Evolutionary conservation across 2,888 invertebrate genomes (phyloP).

Genomic region (Ophioninae sp.): DNA sequence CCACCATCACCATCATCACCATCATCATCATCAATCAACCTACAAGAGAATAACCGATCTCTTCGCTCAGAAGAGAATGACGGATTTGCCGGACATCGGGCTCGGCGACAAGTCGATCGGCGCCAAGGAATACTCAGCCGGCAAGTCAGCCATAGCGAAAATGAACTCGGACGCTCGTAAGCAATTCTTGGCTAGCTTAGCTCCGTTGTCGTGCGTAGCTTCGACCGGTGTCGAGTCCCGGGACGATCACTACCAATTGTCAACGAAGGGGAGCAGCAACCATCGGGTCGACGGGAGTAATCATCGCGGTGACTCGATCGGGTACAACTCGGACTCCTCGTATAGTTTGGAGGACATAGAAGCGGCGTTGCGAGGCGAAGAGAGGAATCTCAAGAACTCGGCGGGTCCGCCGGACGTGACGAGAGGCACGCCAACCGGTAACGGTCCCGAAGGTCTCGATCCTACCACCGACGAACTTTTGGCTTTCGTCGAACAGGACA

Average conservation of each 20-base stretch:
- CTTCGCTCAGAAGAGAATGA: constrained; percentile 83
- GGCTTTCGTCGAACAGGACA: constrained; percentile 92
- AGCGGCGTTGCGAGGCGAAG: constrained; percentile 83
- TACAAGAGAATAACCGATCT: constrained; percentile 86
- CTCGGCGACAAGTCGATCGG: constrained; percentile 78
- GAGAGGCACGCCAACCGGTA: constrained; percentile 86
- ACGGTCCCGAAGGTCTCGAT: constrained; percentile 72
- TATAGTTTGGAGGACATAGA: constrained; percentile 87
- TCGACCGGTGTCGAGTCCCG: constrained; percentile 83
- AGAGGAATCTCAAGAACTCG: constrained; percentile 80
- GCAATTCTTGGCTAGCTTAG: constrained; percentile 90
- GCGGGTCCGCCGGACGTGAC: constrained; percentile 88
- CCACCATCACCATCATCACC: constrained; percentile 62
- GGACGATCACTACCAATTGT: constrained; percentile 84
- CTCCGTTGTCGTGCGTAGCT: constrained; percentile 90
- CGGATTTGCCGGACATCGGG: constrained; percentile 82
- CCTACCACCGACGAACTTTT: constrained; percentile 87
- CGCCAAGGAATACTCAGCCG: constrained; percentile 73
- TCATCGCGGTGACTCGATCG: constrained; percentile 83
- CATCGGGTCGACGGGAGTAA: constrained; percentile 69
- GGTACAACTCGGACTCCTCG: constrained; percentile 86
- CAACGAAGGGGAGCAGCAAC: constrained; percentile 77
- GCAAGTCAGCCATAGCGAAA: constrained; percentile 78
- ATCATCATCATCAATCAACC: constrained; percentile 81
- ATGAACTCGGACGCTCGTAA: constrained; percentile 85